phyloP scores from a whole-genome alignment of 2,113 vertebrate species.

The Balaenoptera acutorostrata region DNA sequence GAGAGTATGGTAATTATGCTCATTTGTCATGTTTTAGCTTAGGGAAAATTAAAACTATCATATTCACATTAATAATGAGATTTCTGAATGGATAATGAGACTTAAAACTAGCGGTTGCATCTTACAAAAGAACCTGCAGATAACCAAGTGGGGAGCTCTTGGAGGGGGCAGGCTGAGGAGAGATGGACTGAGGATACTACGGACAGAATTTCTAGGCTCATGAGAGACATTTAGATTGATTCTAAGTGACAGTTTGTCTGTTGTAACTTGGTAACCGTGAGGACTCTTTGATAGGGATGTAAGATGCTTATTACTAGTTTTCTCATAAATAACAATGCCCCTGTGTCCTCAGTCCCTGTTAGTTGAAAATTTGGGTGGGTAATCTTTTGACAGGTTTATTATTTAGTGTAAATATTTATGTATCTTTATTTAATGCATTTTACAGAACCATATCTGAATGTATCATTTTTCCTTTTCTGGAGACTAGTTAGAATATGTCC shows the following conservation, averaged over 20 bases:
- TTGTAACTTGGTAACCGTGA: neutral
- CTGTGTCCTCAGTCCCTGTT: neutral
- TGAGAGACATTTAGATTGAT: neutral
- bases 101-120: neutral
- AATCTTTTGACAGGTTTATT: neutral
- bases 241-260: neutral
- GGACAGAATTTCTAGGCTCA: neutral
- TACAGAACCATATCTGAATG: neutral
- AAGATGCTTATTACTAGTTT: neutral
- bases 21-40: neutral
- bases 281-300: neutral
- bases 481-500: neutral
- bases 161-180: neutral
- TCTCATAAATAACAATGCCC: neutral
- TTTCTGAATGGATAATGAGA: neutral
- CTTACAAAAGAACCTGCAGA: neutral
- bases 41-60: neutral
- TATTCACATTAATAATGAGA: too few species aligned
- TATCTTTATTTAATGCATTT: neutral
- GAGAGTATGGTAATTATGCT: neutral
- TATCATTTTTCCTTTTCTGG: too few species aligned
- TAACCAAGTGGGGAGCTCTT: rapidly evolving
- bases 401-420: neutral
- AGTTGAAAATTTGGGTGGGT: neutral
- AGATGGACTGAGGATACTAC: rapidly evolving